These are phyloP conservation scores for Eudorcas thomsonii DNA, from an alignment of 2,113 vertebrate species.

Conservation along the genomic window DNA sequence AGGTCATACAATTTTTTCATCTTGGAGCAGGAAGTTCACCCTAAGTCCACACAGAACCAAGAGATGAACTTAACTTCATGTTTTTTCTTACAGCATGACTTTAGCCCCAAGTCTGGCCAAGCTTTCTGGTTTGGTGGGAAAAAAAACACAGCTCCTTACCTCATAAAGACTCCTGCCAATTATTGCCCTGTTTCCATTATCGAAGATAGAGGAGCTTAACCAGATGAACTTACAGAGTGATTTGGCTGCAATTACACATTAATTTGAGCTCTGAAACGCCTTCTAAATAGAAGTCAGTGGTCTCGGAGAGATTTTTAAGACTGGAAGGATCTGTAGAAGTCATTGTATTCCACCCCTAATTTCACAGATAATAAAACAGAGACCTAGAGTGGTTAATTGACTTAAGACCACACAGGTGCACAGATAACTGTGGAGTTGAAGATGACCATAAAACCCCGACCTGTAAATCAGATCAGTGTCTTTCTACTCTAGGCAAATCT, in stretches of 20 bases:
- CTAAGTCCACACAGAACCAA: background rate
- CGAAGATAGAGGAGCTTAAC: background rate
- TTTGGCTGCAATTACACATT: background rate
- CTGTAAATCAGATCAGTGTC: background rate
- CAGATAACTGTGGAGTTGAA: background rate
- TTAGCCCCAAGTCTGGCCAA: background rate
- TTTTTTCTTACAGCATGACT: background rate
- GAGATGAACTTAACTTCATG: background rate
- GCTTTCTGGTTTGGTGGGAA: background rate
- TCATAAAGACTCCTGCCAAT: background rate
- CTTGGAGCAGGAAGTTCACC: slow-evolving; percentile 40
- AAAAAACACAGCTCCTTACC: background rate
- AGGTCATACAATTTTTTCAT: slow-evolving; percentile 52
- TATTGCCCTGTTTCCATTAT: background rate
- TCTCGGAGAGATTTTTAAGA: background rate
- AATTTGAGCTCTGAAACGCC: background rate
- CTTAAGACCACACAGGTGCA: background rate
- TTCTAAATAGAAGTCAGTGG: background rate
- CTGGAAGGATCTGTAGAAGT: background rate
- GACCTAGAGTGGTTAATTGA: background rate
- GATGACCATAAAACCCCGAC: background rate
- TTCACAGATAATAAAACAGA: slow-evolving; percentile 7
- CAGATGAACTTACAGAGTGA: background rate
- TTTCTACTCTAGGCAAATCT: background rate
- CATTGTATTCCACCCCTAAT: background rate